These are phyloP conservation scores for Octonoba sinensis DNA, from an alignment of 2,888 invertebrate species.

Conservation along the genomic window DNA sequence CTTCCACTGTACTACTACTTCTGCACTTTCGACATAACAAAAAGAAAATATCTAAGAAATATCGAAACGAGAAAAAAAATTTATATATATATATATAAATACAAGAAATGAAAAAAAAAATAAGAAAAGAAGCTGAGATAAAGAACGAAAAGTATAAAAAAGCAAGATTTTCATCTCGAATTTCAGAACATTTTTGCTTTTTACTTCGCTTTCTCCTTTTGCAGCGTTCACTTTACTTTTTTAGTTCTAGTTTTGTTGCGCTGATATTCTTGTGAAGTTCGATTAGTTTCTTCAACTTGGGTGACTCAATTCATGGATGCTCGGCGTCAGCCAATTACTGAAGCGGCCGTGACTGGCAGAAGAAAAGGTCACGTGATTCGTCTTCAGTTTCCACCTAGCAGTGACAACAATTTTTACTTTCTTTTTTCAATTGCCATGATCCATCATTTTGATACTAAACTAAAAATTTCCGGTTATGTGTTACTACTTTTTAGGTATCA, in stretches of 20 bases:
- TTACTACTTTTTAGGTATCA: no score
- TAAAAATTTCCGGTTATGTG: no score
- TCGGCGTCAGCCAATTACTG: constrained; percentile 60
- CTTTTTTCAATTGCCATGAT: constrained; percentile 26
- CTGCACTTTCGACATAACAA: constrained; percentile 53
- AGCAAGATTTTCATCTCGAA: constrained; percentile 62
- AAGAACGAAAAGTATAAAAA: constrained; percentile 19
- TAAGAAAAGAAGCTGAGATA: constrained; percentile 19
- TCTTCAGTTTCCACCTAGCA: constrained; percentile 54
- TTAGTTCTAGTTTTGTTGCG: constrained; percentile 44
- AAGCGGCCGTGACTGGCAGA: constrained; percentile 63
- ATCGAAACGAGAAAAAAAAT: constrained; percentile 43
- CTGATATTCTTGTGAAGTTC: constrained; percentile 64
- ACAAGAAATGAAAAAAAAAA: constrained; percentile 24
- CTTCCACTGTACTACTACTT: constrained; percentile 23
- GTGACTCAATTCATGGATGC: constrained; percentile 63
- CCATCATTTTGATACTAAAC: constrained; percentile 13
- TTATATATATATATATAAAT: constrained; percentile 6
- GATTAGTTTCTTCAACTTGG: constrained; percentile 64
- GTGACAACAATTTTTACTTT: constrained; percentile 45
- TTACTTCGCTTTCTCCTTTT: constrained; percentile 17
- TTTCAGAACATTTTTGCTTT: constrained; percentile 51
- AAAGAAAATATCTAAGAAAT: constrained; percentile 42
- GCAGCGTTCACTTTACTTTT: constrained; percentile 10
- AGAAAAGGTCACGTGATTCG: constrained; percentile 63